Evolutionary conservation across 2,113 vertebrate genomes (phyloP).

Genomic region (Jaculus jaculus): DNA sequence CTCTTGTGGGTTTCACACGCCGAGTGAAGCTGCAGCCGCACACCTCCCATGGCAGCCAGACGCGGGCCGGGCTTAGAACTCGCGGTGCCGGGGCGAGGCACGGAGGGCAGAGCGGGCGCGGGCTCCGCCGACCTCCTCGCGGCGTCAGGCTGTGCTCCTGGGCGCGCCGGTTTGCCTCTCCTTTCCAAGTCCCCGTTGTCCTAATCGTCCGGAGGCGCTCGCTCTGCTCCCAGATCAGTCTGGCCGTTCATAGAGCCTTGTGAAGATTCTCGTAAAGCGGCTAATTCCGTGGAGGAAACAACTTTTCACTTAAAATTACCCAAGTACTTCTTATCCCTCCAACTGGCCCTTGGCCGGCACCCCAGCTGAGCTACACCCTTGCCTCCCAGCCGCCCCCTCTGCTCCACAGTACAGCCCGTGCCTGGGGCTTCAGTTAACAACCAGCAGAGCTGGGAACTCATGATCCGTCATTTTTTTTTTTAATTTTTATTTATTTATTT

Average conservation of each 20-base stretch:
- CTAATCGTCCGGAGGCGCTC: background rate
- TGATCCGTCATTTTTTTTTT: background rate
- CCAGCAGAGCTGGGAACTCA: constrained; percentile 4
- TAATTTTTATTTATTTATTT: too few relatives aligned
- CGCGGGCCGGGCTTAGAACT: too few relatives aligned
- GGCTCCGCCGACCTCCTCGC: too few relatives aligned
- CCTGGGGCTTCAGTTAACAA: constrained; percentile 18
- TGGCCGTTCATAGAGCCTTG: background rate
- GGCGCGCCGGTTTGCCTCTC: background rate
- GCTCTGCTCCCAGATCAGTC: background rate
- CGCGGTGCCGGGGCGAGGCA: too few relatives aligned
- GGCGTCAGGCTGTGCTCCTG: too few relatives aligned
- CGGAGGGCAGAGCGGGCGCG: too few relatives aligned
- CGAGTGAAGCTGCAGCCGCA: background rate
- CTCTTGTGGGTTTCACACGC: background rate
- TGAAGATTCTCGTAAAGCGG: background rate
- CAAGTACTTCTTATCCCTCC: background rate
- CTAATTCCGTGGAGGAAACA: constrained; percentile 12
- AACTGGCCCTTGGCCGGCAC: background rate
- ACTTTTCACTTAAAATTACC: constrained; percentile 35
- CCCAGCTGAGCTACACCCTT: background rate
- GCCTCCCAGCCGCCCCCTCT: background rate
- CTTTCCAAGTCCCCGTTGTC: background rate
- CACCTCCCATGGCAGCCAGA: background rate
- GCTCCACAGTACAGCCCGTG: background rate